These are phyloP conservation scores for Dicyrtoma fusca DNA, from an alignment of 2,888 invertebrate species.

Conservation along the genomic window DNA sequence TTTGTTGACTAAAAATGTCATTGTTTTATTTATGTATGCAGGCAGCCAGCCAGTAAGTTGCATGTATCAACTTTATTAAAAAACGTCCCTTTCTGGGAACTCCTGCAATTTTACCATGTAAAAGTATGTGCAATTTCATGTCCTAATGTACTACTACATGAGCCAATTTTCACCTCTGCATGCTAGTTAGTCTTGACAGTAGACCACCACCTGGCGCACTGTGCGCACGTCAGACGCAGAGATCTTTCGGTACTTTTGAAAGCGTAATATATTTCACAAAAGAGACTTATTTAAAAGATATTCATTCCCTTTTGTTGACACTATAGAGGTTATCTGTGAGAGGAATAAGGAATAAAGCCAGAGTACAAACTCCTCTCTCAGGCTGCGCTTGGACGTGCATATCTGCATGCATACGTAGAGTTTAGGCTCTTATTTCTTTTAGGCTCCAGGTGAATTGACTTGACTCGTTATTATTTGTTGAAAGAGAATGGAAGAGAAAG, in stretches of 20 bases:
- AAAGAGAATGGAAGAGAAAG: neutral
- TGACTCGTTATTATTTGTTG: conserved; percentile 6
- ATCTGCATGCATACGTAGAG: neutral
- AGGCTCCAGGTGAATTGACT: conserved; percentile 9
- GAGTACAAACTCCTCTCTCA: neutral
- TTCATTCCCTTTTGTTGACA: conserved; percentile 14
- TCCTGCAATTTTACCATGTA: too few relatives aligned
- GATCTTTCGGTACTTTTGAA: conserved; percentile 7
- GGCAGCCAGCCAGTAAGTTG: too few relatives aligned
- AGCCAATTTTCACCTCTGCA: too few relatives aligned
- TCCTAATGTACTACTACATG: too few relatives aligned
- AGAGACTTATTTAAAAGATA: conserved; percentile 26
- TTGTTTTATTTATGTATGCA: too few relatives aligned
- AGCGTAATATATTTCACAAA: conserved; percentile 19
- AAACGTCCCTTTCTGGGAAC: too few relatives aligned
- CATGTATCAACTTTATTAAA: too few relatives aligned
- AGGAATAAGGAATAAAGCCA: neutral
- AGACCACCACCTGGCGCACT: too few relatives aligned
- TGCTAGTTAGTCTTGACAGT: too few relatives aligned
- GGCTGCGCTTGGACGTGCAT: neutral
- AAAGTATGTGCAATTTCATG: too few relatives aligned
- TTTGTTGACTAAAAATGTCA: too few relatives aligned
- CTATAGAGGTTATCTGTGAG: neutral
- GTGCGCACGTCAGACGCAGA: neutral
- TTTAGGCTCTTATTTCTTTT: neutral